phyloP scores from a whole-genome alignment of 2,888 invertebrate species.

The Oscheius sp. region DNA sequence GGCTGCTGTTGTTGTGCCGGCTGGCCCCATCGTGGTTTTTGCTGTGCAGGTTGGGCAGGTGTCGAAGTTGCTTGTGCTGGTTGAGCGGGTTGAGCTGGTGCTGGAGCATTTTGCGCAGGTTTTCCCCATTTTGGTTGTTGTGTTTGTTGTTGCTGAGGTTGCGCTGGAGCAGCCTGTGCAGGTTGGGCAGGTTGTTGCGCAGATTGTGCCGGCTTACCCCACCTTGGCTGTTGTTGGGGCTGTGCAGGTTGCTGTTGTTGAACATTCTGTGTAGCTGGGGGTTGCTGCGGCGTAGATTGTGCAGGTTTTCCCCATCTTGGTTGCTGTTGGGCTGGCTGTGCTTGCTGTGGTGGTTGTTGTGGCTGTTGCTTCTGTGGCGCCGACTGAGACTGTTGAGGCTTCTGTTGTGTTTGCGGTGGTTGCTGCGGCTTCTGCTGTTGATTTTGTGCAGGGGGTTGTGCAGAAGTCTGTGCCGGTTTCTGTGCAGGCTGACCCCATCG shows the following conservation, averaged over 20 bases:
- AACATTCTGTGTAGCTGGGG: neutral
- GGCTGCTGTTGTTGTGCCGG: neutral
- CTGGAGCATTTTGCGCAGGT: constrained; percentile 1
- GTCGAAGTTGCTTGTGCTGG: neutral
- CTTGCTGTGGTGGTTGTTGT: too few relatives aligned
- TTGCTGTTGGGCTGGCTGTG: neutral
- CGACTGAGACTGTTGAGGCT: neutral
- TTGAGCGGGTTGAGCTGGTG: neutral
- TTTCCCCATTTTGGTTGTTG: constrained; percentile 5
- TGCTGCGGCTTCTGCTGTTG: constrained; percentile 20
- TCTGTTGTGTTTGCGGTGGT: neutral
- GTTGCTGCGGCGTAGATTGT: neutral
- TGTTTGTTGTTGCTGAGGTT: neutral
- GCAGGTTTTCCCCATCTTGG: constrained; percentile 13
- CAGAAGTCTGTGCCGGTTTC: constrained; percentile 11
- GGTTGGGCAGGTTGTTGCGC: constrained; percentile 5
- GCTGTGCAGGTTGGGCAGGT: neutral
- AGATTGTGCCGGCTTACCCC: neutral
- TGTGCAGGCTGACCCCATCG: constrained; percentile 35
- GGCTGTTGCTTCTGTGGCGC: neutral
- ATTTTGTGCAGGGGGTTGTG: constrained; percentile 7
- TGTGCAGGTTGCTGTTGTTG: neutral
- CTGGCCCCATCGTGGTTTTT: constrained; percentile 9
- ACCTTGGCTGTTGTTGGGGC: constrained; percentile 19
- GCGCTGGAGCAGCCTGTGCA: neutral